A percentile compares a stretch with the other conserved stretches of the same genome.
Conservation (phyloP, 2,888 invertebrate genomes). For the Acrobasis consociella region DNA sequence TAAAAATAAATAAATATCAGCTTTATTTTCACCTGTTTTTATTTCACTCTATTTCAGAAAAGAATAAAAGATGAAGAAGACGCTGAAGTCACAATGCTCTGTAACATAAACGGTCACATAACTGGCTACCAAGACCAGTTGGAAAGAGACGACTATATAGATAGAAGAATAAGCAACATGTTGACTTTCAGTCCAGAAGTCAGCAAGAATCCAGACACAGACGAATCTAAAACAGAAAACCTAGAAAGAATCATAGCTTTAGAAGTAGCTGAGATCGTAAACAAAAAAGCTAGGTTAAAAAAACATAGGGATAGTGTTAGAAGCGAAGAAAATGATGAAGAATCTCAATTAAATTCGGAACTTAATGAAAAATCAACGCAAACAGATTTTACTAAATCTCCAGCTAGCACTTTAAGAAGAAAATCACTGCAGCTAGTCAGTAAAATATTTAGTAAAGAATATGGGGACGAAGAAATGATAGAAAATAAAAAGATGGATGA, state of each 20-base stretch:
- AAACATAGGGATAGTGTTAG: slow-evolving; percentile 33
- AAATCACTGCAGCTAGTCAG: slow-evolving; percentile 65
- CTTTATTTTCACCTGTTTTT: slow-evolving; percentile 12
- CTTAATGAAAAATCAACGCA: slow-evolving; percentile 56
- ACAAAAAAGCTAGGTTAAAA: slow-evolving; percentile 51
- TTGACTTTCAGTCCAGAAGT: slow-evolving; percentile 63
- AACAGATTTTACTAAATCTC: slow-evolving; percentile 55
- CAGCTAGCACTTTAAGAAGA: slow-evolving; percentile 58
- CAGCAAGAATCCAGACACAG: slow-evolving; percentile 50
- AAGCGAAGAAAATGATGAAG: slow-evolving; percentile 41
- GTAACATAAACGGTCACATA: slow-evolving; percentile 56
- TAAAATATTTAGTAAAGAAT: slow-evolving; percentile 60
- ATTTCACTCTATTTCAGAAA: slow-evolving; percentile 51
- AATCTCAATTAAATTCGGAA: slow-evolving; percentile 45
- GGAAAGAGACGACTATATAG: slow-evolving; percentile 52
- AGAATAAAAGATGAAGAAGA: slow-evolving; percentile 63
- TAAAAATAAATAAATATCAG: no score
- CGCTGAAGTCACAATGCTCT: slow-evolving; percentile 50
- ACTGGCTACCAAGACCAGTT: slow-evolving; percentile 37
- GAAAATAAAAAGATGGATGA: slow-evolving; percentile 71
- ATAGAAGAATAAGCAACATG: slow-evolving; percentile 69
- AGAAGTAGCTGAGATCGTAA: slow-evolving; percentile 63
- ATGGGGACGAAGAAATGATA: slow-evolving; percentile 52
- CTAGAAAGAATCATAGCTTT: slow-evolving; percentile 57
- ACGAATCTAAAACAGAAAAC: slow-evolving; percentile 48